Evolutionary conservation across 1,140 invertebrate species (phyloP), one percentile per base, ranked within the genome.

Genomic region (Eriocheir sinensis): DNA sequence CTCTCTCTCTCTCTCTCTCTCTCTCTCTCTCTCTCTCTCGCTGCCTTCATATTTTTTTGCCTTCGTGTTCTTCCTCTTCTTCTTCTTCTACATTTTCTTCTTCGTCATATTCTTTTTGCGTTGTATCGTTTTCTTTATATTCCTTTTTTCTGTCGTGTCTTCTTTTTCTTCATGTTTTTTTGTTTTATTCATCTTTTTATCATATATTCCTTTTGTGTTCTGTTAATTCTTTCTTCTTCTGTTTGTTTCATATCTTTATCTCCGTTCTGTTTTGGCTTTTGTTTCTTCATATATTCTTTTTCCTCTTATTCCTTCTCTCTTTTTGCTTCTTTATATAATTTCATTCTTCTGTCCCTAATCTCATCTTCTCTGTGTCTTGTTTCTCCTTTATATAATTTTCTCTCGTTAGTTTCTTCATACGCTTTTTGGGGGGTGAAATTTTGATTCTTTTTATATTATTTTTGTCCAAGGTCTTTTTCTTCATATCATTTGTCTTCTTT

Each of bases 1-100:
- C n/a, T n/a, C 60, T 72, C 60, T 72, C n/a, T 72, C 60, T 72
- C n/a, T n/a, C n/a, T 72, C 60, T 72, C n/a, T n/a, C n/a, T 72
- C 60, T 72, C n/a, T n/a, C n/a, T 72, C 60, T 72, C n/a, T n/a
- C n/a, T 72, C 60, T 72, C 60, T n/a, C n/a, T n/a, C 60, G 12
- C n/a, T 15, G 12, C 60, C 60, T 72, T n/a, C 60, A 15, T n/a
- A 15, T 72, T n/a, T n/a, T 72, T n/a, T n/a, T 72, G 12, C 60
- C 60, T 72, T n/a, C 60, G 12, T n/a, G n/a, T 72, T 72, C 60
- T 72, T 72, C 60, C n/a, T 72, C 60, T n/a, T 15, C 60, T 72
- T 72, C 60, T n/a, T n/a, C 60, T 72, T 72, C 60, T 72, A 15
- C 60, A 15, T n/a, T n/a, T 72, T n/a, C 60, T 72, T n/a, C 60